Percentiles rank a stretch among this genome's conserved stretches.
phyloP scores from a whole-genome alignment of 2,888 invertebrate species.

The Noctuana brunneofusca region DNA sequence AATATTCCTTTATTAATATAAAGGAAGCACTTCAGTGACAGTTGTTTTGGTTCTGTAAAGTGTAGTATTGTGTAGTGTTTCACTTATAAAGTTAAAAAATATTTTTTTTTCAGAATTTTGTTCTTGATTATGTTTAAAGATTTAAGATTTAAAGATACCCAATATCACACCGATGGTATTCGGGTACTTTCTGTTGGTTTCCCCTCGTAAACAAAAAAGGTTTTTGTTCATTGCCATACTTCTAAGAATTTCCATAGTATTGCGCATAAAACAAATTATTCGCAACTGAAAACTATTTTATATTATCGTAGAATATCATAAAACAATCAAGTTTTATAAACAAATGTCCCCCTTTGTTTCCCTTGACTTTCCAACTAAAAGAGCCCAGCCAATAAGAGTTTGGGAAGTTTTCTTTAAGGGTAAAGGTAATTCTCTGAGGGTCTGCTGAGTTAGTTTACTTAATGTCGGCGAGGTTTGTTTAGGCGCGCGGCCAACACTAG shows the following conservation, averaged over 20 bases:
- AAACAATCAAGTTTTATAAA: constrained; percentile 43
- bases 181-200: background rate
- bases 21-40: background rate
- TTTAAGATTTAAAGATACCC: too few species aligned
- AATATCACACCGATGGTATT: background rate
- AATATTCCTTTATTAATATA: too few species aligned
- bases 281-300: constrained; percentile 30
- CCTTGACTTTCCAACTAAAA: constrained; percentile 55
- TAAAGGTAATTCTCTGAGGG: constrained; percentile 68
- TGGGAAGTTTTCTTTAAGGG: constrained; percentile 63
- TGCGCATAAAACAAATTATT: constrained; percentile 33
- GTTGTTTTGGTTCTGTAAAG: background rate
- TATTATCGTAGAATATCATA: constrained; percentile 40
- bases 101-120: too few species aligned
- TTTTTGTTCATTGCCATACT: constrained; percentile 3
- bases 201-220: background rate
- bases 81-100: too few species aligned
- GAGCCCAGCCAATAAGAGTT: constrained; percentile 63
- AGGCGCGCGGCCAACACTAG: constrained; percentile 62
- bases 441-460: constrained; percentile 66
- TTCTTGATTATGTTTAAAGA: too few species aligned
- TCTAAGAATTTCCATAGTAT: background rate
- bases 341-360: constrained; percentile 43
- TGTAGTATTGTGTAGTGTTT: too few species aligned
- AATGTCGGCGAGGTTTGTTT: constrained; percentile 71